Conservation (phyloP, 2,888 invertebrate species). For the Helobdella robusta region DNA sequence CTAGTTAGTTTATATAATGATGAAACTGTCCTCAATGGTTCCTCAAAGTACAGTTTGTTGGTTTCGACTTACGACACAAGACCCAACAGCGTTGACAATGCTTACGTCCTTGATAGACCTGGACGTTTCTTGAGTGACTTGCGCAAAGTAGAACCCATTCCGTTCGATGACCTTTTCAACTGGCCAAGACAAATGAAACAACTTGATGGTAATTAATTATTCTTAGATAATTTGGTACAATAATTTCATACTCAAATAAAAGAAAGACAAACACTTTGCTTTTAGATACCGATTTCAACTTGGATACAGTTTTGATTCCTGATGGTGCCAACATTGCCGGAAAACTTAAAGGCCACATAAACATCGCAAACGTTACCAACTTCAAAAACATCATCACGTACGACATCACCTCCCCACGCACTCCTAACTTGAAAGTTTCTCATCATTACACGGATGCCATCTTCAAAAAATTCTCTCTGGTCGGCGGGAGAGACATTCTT, state of each 20-base stretch:
- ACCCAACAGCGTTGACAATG: neutral
- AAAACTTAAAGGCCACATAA: neutral
- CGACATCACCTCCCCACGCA: neutral
- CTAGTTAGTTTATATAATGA: neutral
- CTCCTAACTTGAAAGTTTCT: neutral
- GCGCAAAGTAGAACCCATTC: neutral
- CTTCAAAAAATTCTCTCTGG: neutral
- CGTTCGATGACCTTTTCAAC: neutral
- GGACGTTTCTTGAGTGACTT: neutral
- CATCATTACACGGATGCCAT: neutral
- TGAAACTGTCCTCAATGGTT: too few relatives aligned
- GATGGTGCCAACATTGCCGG: neutral
- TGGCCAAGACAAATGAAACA: neutral
- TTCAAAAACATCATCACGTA: neutral
- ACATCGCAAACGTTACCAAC: neutral
- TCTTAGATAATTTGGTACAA: too few relatives aligned
- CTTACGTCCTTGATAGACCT: neutral
- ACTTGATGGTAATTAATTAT: neutral
- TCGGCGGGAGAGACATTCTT: slow-evolving; percentile 4
- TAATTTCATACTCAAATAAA: too few relatives aligned
- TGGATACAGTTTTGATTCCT: neutral
- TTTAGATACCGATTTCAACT: too few relatives aligned
- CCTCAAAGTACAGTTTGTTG: neutral
- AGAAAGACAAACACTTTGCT: too few relatives aligned
- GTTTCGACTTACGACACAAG: neutral